Evolutionary conservation across 2,888 invertebrate genomes (phyloP).

Genomic region (Hyalella azteca): DNA sequence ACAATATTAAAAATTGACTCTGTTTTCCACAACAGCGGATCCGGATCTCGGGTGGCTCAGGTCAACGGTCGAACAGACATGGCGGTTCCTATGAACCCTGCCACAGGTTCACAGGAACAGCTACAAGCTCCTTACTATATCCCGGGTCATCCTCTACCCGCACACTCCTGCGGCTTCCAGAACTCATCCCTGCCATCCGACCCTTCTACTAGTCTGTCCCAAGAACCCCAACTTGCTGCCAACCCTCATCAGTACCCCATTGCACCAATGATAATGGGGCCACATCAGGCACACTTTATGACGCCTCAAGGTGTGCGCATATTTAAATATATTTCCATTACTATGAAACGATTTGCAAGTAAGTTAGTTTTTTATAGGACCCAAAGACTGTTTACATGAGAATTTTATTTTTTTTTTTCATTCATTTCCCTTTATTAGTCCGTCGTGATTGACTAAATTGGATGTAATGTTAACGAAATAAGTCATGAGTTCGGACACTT

Average conservation of each 20-base stretch:
- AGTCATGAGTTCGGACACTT: too few species aligned
- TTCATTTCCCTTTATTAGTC: too few species aligned
- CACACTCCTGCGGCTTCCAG: slow-evolving; percentile 36
- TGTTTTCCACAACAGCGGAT: not conserved
- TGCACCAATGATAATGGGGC: slow-evolving; percentile 45
- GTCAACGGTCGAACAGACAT: not conserved
- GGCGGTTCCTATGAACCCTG: not conserved
- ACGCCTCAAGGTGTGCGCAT: slow-evolving; percentile 48
- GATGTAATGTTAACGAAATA: too few species aligned
- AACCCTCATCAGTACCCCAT: slow-evolving; percentile 27
- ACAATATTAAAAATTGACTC: not conserved
- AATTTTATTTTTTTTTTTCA: too few species aligned
- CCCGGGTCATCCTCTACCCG: slow-evolving; percentile 32
- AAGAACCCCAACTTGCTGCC: not conserved
- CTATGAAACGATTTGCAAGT: too few species aligned
- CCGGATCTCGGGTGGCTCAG: not conserved
- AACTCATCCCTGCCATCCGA: slow-evolving; percentile 3
- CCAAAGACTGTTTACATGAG: too few species aligned
- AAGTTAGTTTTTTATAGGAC: too few species aligned
- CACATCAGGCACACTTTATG: slow-evolving; percentile 46
- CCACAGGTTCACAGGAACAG: not conserved
- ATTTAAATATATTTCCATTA: too few species aligned
- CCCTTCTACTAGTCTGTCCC: slow-evolving; percentile 16
- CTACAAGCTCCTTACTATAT: not conserved
- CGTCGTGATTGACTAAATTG: too few species aligned